phyloP scores from a whole-genome alignment of 2,113 vertebrate species.

The Passer montanus region DNA sequence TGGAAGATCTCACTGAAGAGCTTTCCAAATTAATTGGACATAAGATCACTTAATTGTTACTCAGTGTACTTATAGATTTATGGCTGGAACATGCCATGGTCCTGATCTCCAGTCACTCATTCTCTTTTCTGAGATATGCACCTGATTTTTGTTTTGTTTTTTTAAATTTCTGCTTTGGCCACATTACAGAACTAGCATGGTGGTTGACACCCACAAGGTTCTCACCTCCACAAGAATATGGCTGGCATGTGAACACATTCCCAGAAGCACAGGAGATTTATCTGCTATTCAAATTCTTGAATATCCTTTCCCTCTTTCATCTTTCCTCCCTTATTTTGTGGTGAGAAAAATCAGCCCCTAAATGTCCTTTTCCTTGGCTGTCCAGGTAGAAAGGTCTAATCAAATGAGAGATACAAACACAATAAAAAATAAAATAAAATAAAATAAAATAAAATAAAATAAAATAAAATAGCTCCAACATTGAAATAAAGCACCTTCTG shows the following conservation, averaged over 20 bases:
- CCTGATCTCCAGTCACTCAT: neutral
- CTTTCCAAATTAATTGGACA: neutral
- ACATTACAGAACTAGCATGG: neutral
- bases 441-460: neutral
- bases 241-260: neutral
- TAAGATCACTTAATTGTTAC: neutral
- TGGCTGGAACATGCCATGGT: neutral
- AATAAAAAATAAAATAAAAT: neutral
- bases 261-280: neutral
- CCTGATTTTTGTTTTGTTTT: neutral
- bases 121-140: neutral
- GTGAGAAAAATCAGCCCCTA: neutral
- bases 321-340: neutral
- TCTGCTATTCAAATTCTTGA: neutral
- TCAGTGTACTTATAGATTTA: neutral
- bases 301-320: neutral
- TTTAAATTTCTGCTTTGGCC: neutral
- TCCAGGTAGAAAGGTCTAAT: neutral
- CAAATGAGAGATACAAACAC: neutral
- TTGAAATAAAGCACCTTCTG: neutral
- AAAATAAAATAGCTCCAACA: neutral
- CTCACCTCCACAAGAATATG: neutral
- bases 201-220: neutral
- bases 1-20: neutral
- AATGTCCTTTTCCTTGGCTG: neutral